Conservation (phyloP, 1,140 invertebrate genomes). For the Procambarus clarkii region DNA sequence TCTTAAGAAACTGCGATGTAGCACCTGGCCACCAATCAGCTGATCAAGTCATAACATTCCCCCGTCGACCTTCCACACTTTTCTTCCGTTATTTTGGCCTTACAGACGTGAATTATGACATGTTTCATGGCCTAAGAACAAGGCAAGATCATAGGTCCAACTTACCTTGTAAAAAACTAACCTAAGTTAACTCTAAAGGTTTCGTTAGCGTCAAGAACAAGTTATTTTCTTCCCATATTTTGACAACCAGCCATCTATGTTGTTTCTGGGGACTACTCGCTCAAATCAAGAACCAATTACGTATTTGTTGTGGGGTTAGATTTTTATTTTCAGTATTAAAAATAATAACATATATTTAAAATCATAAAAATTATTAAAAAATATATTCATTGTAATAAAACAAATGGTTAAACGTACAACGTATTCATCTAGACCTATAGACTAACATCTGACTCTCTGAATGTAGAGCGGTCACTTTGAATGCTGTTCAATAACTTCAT, state of each 20-base stretch:
- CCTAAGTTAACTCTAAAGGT: not conserved
- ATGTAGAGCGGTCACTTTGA: no score
- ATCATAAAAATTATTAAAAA: no score
- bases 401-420: no score
- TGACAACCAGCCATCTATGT: not conserved
- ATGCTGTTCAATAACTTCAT: no score
- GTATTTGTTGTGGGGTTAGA: no score
- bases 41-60: not conserved
- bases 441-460: no score
- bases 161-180: slow-evolving; percentile 2
- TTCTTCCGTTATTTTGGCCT: not conserved
- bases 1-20: no score
- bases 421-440: no score
- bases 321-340: no score
- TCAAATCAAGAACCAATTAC: not conserved
- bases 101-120: not conserved
- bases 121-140: not conserved
- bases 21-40: not conserved
- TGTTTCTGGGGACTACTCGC: not conserved
- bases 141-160: not conserved
- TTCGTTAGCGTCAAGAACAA: not conserved
- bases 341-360: no score
- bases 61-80: not conserved
- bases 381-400: no score
- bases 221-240: not conserved